Conservation (phyloP, 2,113 vertebrate genomes). For the Stomatorhinus ivindoensis region DNA sequence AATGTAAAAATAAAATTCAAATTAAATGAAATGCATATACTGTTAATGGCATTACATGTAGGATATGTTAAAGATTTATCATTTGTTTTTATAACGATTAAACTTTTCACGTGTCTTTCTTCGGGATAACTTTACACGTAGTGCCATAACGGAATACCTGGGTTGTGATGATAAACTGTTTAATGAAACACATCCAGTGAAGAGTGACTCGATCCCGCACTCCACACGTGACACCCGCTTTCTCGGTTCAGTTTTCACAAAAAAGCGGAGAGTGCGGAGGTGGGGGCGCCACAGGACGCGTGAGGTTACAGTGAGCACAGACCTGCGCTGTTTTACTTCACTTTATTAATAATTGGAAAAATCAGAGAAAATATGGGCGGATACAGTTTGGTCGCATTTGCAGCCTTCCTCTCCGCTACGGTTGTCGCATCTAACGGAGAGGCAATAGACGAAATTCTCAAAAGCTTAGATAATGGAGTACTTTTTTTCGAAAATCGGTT, state of each 20-base stretch:
- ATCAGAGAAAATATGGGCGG: conserved; percentile 25
- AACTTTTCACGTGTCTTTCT: background rate
- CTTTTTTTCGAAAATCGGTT: conserved; percentile 63
- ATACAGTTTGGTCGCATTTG: conserved; percentile 29
- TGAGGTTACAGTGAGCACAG: background rate
- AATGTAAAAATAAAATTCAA: background rate
- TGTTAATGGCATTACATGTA: background rate
- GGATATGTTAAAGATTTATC: background rate
- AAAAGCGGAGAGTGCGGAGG: background rate
- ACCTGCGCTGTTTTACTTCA: background rate
- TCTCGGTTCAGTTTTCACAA: background rate
- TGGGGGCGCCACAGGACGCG: background rate
- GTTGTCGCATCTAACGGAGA: conserved; percentile 40
- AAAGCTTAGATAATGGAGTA: conserved; percentile 56
- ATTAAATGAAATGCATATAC: background rate
- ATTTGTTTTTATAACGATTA: background rate
- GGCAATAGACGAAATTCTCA: conserved; percentile 57
- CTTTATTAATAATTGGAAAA: background rate
- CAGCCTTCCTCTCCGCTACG: conserved; percentile 37
- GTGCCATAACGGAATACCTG: background rate
- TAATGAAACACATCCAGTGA: background rate
- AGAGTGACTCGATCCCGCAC: background rate
- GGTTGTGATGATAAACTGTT: background rate
- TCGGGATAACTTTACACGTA: background rate
- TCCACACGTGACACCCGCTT: background rate